Evolutionary conservation across 2,113 vertebrate species (phyloP), one percentile per base, ranked within the genome.

Genomic region (Felis chaus): DNA sequence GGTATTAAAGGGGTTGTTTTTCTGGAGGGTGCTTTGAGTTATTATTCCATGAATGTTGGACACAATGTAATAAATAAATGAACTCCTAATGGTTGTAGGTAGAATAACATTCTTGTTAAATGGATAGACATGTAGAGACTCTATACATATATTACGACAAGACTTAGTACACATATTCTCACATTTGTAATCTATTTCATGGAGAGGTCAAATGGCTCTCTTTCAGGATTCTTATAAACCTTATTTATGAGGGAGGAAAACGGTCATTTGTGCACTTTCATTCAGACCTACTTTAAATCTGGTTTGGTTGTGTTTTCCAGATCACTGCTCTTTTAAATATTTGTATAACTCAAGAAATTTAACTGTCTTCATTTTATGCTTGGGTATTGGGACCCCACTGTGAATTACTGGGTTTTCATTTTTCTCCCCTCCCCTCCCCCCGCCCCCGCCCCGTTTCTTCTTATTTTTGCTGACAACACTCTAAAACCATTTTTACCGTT

Each of bases 241-340:
- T 88, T 95, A 18, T 89, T 82, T 94, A 53, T 69, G 25, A 61
- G 78, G 18, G 8, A 45, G 7, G 10, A 81, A 71, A 90, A 45
- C 61, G 39, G 4, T 78, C 65, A 21, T 66, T 68, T 61, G 41
- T 89, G 19, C 9, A 27, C 68, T 98, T 73, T 74, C 16, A 84
- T 55, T 14, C 21, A 92, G 45, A 96, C 48, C 33, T 71, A 78
- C 25, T 95, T 96, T 73, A 81, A 79, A 87, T 92, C 16, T 71
- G 68, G 6, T 45, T 89, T 73, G 25, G 55, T 80, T 74, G 13
- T 36, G 13, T 69, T 93, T 89, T 96, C 41, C 31, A 76, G 84
- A 87, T 71, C 12, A n/a, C 3, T 90, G 27, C 14, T 93, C 41
- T 97, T 80, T 92, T 53, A 94, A 94, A 66, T 94, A 89, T 94